Conservation (phyloP, 2,888 invertebrate species). For the Oligia latruncula region DNA sequence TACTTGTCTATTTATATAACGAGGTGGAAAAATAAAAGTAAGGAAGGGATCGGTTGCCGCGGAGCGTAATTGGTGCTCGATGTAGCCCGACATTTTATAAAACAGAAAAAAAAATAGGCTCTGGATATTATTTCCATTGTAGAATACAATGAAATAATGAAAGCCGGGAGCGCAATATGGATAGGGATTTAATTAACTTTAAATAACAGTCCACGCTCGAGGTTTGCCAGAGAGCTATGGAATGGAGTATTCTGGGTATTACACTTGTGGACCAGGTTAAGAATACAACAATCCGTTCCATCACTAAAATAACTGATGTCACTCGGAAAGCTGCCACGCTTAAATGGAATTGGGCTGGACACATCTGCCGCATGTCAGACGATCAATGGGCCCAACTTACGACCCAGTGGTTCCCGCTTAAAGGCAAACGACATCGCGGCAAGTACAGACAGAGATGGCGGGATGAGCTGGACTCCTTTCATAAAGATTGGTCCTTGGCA, state of each 20-base stretch:
- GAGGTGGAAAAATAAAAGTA: constrained; percentile 36
- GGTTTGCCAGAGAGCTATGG: no score
- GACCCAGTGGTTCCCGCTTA: no score
- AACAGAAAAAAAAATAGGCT: constrained; percentile 40
- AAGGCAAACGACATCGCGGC: no score
- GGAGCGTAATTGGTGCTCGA: constrained; percentile 48
- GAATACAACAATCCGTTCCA: no score
- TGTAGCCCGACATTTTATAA: constrained; percentile 22
- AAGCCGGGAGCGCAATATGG: constrained; percentile 7
- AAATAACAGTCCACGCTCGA: neutral
- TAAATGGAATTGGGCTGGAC: no score
- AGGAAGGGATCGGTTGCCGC: constrained; percentile 19
- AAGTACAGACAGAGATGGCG: neutral
- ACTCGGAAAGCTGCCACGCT: no score
- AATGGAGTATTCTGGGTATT: no score
- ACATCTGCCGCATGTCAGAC: no score
- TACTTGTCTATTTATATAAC: constrained; percentile 47
- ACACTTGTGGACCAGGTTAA: no score
- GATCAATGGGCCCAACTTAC: no score
- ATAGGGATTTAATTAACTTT: constrained; percentile 15
- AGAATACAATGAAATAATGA: constrained; percentile 31
- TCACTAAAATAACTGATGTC: no score
- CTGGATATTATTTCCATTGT: constrained; percentile 43
- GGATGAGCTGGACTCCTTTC: neutral
- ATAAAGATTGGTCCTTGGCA: neutral